Conservation (phyloP, 2,888 invertebrate genomes). For the Tachystola acroxantha region DNA sequence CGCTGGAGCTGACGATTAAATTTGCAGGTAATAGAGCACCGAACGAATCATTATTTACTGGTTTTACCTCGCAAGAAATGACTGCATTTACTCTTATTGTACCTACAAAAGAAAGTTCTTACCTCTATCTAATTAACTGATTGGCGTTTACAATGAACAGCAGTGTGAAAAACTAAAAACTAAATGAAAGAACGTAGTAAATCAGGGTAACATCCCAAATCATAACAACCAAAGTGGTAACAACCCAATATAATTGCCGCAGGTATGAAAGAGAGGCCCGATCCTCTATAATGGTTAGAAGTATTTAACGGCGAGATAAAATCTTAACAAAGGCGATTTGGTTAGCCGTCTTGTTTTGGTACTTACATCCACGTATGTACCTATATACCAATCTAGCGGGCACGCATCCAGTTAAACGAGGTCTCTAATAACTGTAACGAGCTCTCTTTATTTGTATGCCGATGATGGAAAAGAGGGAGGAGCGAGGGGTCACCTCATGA, state of each 20-base stretch:
- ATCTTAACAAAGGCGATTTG: constrained; percentile 77
- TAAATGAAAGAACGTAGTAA: too few species aligned
- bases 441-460: constrained; percentile 21
- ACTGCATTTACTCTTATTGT: too few species aligned
- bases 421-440: constrained; percentile 31
- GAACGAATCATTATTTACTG: too few species aligned
- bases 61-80: too few species aligned
- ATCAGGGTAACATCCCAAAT: constrained; percentile 22
- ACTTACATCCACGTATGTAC: constrained; percentile 66
- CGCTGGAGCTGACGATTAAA: too few species aligned
- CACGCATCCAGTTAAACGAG: constrained; percentile 37
- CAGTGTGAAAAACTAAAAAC: too few species aligned
- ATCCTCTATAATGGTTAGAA: constrained; percentile 72
- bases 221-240: constrained; percentile 52
- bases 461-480: constrained; percentile 28
- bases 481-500: constrained; percentile 35
- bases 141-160: too few species aligned
- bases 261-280: constrained; percentile 60
- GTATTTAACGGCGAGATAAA: constrained; percentile 76
- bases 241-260: constrained; percentile 61
- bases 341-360: constrained; percentile 74
- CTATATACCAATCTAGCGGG: constrained; percentile 58
- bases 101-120: too few species aligned
- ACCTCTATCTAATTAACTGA: too few species aligned
- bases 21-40: too few species aligned